Percentiles rank a stretch among this genome's conserved stretches.
Evolutionary conservation across 2,888 invertebrate species (phyloP).

Genomic region (Hirtodrosophila histrioides): DNA sequence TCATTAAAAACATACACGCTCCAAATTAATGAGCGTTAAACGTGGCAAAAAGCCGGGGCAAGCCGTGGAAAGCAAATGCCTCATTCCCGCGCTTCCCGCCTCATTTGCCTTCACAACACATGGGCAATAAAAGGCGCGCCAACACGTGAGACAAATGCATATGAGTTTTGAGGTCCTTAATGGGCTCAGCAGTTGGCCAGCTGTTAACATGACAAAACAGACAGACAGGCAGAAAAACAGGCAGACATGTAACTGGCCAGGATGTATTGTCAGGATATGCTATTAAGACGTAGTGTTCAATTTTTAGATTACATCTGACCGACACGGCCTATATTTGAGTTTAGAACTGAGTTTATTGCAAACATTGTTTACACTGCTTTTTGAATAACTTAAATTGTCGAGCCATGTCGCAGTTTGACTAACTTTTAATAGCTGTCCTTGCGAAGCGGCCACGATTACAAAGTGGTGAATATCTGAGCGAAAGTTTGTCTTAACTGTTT

Average conservation of each 20-base stretch:
- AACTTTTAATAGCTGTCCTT: slow-evolving; percentile 27
- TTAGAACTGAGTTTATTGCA: slow-evolving; percentile 7
- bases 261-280: neutral
- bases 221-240: slow-evolving; percentile 8
- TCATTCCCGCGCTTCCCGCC: neutral
- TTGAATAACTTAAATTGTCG: slow-evolving; percentile 12
- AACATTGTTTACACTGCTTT: slow-evolving; percentile 14
- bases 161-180: slow-evolving; percentile 63
- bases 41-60: slow-evolving; percentile 47
- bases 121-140: slow-evolving; percentile 59
- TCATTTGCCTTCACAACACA: slow-evolving; percentile 34
- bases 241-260: slow-evolving; percentile 8
- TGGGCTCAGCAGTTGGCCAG: slow-evolving; percentile 24
- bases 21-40: slow-evolving; percentile 72
- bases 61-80: neutral
- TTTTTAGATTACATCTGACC: slow-evolving; percentile 1
- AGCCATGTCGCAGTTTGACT: neutral
- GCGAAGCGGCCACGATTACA: neutral
- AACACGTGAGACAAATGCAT: slow-evolving; percentile 75
- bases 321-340: no score
- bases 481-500: slow-evolving; percentile 34
- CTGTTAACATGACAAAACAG: slow-evolving; percentile 60
- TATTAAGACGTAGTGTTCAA: neutral
- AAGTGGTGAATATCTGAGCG: neutral
- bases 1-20: slow-evolving; percentile 73